phyloP scores from a whole-genome alignment of 2,888 invertebrate genomes.

The Microdon myrmicae region DNA sequence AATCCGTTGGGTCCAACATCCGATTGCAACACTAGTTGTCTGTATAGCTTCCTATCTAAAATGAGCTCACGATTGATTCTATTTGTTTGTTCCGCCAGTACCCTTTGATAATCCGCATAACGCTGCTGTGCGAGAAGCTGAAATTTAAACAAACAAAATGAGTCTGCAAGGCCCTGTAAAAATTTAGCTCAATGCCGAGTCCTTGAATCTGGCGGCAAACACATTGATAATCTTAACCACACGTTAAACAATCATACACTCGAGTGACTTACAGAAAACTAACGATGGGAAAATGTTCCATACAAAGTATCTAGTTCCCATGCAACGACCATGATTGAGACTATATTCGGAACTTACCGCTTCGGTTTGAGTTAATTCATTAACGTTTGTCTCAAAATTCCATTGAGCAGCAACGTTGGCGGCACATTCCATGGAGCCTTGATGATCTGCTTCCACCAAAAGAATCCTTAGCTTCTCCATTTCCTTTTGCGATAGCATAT shows the following conservation, averaged over 20 bases:
- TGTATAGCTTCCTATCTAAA: conserved; percentile 75
- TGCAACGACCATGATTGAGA: conserved; percentile 45
- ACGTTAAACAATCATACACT: conserved; percentile 21
- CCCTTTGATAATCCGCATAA: conserved; percentile 85
- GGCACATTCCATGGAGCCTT: conserved; percentile 83
- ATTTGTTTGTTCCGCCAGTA: conserved; percentile 80
- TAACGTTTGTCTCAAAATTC: conserved; percentile 89
- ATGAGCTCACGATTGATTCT: conserved; percentile 75
- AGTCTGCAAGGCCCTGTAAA: conserved; percentile 11
- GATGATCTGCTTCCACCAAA: conserved; percentile 77
- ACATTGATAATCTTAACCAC: conserved; percentile 30
- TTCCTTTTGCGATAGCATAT: conserved; percentile 63
- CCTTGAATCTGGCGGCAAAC: conserved; percentile 28
- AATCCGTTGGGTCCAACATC: conserved; percentile 86
- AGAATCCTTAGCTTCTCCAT: conserved; percentile 67
- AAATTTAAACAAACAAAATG: conserved; percentile 56
- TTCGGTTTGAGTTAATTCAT: conserved; percentile 82
- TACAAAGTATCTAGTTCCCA: conserved; percentile 27
- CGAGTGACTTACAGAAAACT: conserved; percentile 37
- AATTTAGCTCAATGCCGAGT: conserved; percentile 28
- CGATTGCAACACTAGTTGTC: conserved; percentile 80
- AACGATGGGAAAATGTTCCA: conserved; percentile 37
- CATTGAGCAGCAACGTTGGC: conserved; percentile 89
- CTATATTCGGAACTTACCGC: conserved; percentile 75
- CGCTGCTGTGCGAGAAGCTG: conserved; percentile 83